Percentiles rank a stretch among this genome's conserved stretches.
Evolutionary conservation across 2,113 vertebrate species (phyloP).

Genomic region (Cynocephalus volans): DNA sequence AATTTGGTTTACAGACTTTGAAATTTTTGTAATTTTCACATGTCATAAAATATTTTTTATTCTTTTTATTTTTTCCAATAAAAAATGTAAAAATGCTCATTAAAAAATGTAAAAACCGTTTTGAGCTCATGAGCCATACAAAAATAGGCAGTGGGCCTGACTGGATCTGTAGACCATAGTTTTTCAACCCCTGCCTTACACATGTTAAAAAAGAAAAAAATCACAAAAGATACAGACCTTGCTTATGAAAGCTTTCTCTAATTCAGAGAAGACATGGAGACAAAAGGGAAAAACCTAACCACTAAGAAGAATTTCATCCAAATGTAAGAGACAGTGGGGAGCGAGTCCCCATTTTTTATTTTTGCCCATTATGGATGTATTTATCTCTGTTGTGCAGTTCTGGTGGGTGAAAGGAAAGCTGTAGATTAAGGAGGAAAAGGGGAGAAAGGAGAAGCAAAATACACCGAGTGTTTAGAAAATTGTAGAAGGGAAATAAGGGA

Average conservation of each 20-base stretch:
- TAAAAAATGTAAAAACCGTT: not conserved
- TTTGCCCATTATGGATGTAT: not conserved
- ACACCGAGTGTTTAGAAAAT: not conserved
- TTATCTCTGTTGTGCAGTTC: not conserved
- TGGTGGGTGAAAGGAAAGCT: not conserved
- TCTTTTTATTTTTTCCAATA: conserved; percentile 33
- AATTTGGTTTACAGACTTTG: conserved; percentile 10
- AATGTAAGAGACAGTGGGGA: not conserved
- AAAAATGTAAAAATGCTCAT: not conserved
- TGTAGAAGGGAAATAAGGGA: not conserved
- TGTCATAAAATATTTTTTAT: conserved; percentile 38
- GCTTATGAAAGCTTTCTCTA: not conserved
- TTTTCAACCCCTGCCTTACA: not conserved
- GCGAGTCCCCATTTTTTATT: no score
- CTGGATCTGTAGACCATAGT: not conserved
- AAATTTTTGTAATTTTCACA: conserved; percentile 13
- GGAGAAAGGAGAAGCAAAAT: not conserved
- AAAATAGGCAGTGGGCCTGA: not conserved
- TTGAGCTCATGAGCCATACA: not conserved
- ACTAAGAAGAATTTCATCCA: not conserved
- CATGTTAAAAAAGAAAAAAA: not conserved
- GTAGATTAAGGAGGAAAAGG: not conserved
- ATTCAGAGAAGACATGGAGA: not conserved
- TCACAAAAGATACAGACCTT: not conserved
- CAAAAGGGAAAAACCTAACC: not conserved